phyloP scores from a whole-genome alignment of 2,888 invertebrate genomes.

The Phyllotreta striolata region DNA sequence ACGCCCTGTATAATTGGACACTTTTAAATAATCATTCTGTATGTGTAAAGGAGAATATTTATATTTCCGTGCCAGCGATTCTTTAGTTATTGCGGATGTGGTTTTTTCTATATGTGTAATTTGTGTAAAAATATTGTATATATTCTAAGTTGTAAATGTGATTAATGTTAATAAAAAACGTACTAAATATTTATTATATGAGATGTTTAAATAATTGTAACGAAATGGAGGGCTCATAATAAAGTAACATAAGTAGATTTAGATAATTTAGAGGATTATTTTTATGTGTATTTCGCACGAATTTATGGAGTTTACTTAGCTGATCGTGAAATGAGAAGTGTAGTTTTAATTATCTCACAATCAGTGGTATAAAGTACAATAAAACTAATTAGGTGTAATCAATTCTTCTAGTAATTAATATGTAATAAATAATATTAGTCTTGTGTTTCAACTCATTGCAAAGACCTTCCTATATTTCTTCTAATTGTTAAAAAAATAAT shows the following conservation, averaged over 20 bases:
- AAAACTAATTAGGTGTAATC: too few species aligned
- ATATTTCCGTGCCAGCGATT: conserved; percentile 15
- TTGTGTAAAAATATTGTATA: conserved; percentile 13
- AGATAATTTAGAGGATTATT: neutral
- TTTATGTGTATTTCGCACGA: conserved; percentile 4
- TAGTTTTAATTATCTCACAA: too few species aligned
- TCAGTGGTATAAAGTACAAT: too few species aligned
- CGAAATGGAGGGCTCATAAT: too few species aligned
- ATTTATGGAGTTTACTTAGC: neutral
- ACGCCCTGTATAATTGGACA: conserved; percentile 9
- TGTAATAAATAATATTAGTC: too few species aligned
- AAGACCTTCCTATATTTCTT: neutral
- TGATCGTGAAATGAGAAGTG: too few species aligned
- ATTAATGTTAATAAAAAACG: conserved; percentile 9
- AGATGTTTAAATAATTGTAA: neutral
- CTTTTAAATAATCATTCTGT: neutral
- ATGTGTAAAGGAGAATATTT: neutral
- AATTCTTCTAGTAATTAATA: too few species aligned
- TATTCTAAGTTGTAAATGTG: conserved; percentile 19
- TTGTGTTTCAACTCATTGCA: too few species aligned
- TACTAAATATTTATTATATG: neutral
- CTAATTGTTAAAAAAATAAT: neutral
- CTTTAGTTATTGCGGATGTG: conserved; percentile 7
- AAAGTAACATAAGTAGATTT: too few species aligned
- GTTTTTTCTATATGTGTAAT: conserved; percentile 8